These are phyloP conservation scores for Corbicula japonica DNA, from an alignment of 2,888 invertebrate genomes.

Conservation along the genomic window DNA sequence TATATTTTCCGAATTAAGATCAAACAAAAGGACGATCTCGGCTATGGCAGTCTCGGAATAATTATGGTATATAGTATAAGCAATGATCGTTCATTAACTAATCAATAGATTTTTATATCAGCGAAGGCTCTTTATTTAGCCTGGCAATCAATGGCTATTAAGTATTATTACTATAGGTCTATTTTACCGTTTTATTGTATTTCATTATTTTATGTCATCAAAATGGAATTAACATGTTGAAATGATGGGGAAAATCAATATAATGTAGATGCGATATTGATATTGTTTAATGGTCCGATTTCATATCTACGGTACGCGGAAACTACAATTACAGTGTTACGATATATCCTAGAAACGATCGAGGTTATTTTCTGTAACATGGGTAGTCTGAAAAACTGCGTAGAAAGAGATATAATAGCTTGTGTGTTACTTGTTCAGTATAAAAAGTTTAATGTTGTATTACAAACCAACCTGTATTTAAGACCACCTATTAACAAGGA, in stretches of 20 bases:
- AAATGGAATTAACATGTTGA: conserved; percentile 65
- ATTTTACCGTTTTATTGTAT: conserved; percentile 58
- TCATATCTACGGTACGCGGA: conserved; percentile 40
- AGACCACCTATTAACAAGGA: too few relatives aligned
- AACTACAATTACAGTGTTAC: conserved; percentile 54
- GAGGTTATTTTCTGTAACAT: too few relatives aligned
- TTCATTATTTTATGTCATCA: conserved; percentile 64
- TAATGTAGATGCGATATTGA: conserved; percentile 55
- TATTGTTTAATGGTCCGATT: conserved; percentile 41
- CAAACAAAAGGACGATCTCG: conserved; percentile 26
- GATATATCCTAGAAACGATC: too few relatives aligned
- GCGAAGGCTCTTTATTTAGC: conserved; percentile 44
- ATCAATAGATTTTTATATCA: conserved; percentile 58
- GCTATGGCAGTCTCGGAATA: conserved; percentile 24
- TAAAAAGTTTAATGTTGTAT: too few relatives aligned
- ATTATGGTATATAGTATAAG: conserved; percentile 45
- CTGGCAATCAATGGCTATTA: conserved; percentile 55
- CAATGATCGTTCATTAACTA: conserved; percentile 25
- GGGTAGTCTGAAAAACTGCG: too few relatives aligned
- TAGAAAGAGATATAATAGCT: too few relatives aligned
- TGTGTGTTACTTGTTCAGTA: too few relatives aligned
- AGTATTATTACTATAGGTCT: conserved; percentile 56
- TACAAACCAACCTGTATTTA: too few relatives aligned
- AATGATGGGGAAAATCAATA: conserved; percentile 52
- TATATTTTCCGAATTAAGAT: conserved; percentile 24